These are phyloP conservation scores for Ectropis crepuscularia DNA, from an alignment of 2,888 invertebrate genomes.

Conservation along the genomic window DNA sequence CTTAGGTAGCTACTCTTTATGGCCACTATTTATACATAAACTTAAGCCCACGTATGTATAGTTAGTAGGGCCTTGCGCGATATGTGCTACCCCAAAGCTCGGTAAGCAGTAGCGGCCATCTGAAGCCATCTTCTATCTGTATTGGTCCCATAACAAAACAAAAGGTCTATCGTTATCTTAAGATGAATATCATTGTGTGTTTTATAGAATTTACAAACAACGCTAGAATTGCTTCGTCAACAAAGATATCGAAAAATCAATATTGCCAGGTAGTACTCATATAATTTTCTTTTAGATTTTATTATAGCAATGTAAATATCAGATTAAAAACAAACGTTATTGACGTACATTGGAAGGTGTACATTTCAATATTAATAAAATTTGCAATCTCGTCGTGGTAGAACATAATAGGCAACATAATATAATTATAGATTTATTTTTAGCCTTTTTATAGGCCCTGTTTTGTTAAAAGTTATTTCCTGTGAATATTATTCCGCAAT, in stretches of 20 bases:
- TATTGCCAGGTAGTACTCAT: not conserved
- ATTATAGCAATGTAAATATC: constrained; percentile 10
- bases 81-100: too few species aligned
- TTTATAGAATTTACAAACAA: not conserved
- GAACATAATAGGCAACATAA: constrained; percentile 14
- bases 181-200: too few species aligned
- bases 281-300: constrained; percentile 15
- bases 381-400: constrained; percentile 16
- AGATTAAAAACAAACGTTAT: constrained; percentile 9
- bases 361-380: constrained; percentile 23
- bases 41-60: too few species aligned
- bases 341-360: constrained; percentile 15
- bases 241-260: constrained; percentile 17
- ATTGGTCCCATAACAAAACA: too few species aligned
- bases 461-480: constrained; percentile 12
- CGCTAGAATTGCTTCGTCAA: constrained; percentile 25
- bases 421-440: constrained; percentile 19
- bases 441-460: constrained; percentile 10
- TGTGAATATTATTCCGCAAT: constrained; percentile 19
- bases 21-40: too few species aligned
- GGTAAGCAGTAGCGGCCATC: too few species aligned
- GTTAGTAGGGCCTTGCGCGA: too few species aligned
- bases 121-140: too few species aligned
- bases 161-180: too few species aligned
- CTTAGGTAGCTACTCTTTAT: too few species aligned